Evolutionary conservation across 1,140 invertebrate genomes (phyloP).

Genomic region (Platorchestia sp.): DNA sequence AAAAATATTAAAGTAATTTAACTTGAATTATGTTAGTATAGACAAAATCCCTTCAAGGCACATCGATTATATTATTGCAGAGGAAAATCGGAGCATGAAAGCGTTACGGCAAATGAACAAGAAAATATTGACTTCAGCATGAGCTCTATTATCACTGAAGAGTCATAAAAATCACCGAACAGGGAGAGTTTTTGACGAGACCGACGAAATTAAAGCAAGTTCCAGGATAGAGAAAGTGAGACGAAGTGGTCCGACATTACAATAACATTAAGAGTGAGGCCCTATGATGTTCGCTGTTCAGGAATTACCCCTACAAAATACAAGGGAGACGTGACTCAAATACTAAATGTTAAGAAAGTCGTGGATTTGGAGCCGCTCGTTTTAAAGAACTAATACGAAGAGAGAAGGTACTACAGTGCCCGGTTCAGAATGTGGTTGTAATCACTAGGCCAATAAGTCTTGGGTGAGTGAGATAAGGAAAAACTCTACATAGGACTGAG

Average conservation of each 20-base stretch:
- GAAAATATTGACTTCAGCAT: background rate
- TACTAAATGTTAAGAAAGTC: background rate
- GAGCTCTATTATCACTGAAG: background rate
- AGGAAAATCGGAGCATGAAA: background rate
- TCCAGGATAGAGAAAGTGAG: background rate
- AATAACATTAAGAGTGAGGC: background rate
- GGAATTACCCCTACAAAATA: background rate
- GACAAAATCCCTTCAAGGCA: background rate
- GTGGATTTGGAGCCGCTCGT: background rate
- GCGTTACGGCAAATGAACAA: background rate
- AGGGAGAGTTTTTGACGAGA: background rate
- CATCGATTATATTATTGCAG: background rate
- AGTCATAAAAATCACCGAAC: background rate
- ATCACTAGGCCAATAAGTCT: background rate
- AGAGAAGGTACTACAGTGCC: background rate
- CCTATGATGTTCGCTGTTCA: background rate
- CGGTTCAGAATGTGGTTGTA: background rate
- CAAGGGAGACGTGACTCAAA: background rate
- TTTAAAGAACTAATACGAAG: background rate
- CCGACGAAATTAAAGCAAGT: background rate
- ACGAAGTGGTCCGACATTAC: background rate
- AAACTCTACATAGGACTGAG: background rate
- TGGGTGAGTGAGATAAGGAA: background rate
- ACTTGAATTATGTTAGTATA: background rate
- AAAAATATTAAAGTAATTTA: background rate